Percentiles rank a stretch among this genome's conserved stretches.
These are phyloP conservation scores for Cydia fagiglandana DNA, from an alignment of 1,140 invertebrate genomes.

Conservation along the genomic window DNA sequence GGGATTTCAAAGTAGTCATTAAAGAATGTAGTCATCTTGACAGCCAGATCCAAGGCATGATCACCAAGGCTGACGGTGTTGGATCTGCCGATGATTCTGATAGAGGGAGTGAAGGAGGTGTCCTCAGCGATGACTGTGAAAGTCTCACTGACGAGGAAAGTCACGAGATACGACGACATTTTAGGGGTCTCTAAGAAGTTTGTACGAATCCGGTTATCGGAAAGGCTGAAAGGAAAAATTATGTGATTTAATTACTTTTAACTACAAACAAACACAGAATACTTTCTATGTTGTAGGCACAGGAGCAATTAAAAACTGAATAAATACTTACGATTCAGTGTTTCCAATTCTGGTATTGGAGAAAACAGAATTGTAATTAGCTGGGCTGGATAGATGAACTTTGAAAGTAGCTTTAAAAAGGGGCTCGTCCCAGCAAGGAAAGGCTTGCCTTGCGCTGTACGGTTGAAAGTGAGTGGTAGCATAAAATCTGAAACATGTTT, in stretches of 20 bases:
- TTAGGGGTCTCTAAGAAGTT: slow-evolving; percentile 79
- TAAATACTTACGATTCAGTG: slow-evolving; percentile 47
- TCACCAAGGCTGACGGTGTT: slow-evolving; percentile 84
- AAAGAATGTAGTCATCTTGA: slow-evolving; percentile 69
- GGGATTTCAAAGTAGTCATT: slow-evolving; percentile 70
- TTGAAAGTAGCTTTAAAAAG: slow-evolving; percentile 89
- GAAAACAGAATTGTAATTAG: slow-evolving; percentile 77
- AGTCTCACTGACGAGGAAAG: slow-evolving; percentile 82
- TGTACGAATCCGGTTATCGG: slow-evolving; percentile 43
- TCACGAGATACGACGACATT: slow-evolving; percentile 93
- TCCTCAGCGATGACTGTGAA: slow-evolving; percentile 64
- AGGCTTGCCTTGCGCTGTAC: slow-evolving; percentile 89
- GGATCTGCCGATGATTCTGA: slow-evolving; percentile 76
- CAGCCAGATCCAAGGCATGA: slow-evolving; percentile 66
- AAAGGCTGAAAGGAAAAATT: slow-evolving; percentile 44
- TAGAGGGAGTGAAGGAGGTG: slow-evolving; percentile 52
- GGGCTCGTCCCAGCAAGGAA: slow-evolving; percentile 95
- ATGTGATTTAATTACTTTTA: not conserved
- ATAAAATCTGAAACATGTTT: slow-evolving; percentile 76
- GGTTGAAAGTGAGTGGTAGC: slow-evolving; percentile 91
- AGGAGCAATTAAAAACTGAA: too few relatives aligned
- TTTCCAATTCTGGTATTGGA: slow-evolving; percentile 54
- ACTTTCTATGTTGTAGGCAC: too few relatives aligned
- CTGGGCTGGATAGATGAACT: slow-evolving; percentile 82
- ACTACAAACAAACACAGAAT: too few relatives aligned